Evolutionary conservation across 2,888 invertebrate genomes (phyloP).

Genomic region (Erebia ligea): DNA sequence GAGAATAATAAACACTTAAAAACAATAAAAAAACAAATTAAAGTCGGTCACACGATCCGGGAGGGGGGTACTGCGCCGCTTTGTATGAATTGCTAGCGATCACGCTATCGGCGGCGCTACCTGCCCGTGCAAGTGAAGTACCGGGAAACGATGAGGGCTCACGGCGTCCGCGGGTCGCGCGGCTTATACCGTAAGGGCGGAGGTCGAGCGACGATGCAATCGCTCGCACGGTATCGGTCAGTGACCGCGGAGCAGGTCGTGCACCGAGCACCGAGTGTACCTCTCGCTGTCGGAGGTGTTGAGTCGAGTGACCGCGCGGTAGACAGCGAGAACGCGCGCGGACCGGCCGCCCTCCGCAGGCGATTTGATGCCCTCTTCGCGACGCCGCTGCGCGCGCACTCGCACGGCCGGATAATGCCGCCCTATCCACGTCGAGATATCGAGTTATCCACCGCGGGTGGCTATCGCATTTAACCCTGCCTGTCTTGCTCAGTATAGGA

Average conservation of each 20-base stretch:
- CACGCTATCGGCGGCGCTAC: slow-evolving; percentile 71
- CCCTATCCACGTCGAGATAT: slow-evolving; percentile 78
- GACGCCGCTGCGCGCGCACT: slow-evolving; percentile 79
- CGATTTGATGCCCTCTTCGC: slow-evolving; percentile 80
- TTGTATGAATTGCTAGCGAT: slow-evolving; percentile 66
- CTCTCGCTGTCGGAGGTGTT: slow-evolving; percentile 66
- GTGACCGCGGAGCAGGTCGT: slow-evolving; percentile 66
- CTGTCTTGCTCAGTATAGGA: slow-evolving; percentile 51
- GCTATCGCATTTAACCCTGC: slow-evolving; percentile 67
- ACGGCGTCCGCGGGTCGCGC: slow-evolving; percentile 45
- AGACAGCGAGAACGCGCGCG: slow-evolving; percentile 65
- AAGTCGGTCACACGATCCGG: slow-evolving; percentile 66
- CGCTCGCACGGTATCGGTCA: slow-evolving; percentile 65
- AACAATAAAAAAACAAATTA: slow-evolving; percentile 76
- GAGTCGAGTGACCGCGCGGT: slow-evolving; percentile 59
- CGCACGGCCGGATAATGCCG: slow-evolving; percentile 72
- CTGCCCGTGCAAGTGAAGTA: slow-evolving; percentile 51
- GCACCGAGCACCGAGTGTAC: slow-evolving; percentile 56
- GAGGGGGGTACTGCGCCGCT: slow-evolving; percentile 56
- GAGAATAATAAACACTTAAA: slow-evolving; percentile 76
- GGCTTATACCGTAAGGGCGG: slow-evolving; percentile 50
- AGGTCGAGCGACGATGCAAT: slow-evolving; percentile 45
- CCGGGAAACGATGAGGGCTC: slow-evolving; percentile 36
- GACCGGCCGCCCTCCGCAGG: slow-evolving; percentile 76
- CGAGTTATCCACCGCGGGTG: slow-evolving; percentile 72